Percentiles rank a stretch among this genome's conserved stretches.
phyloP scores from a whole-genome alignment of 2,113 vertebrate genomes.

The Jaculus jaculus region DNA sequence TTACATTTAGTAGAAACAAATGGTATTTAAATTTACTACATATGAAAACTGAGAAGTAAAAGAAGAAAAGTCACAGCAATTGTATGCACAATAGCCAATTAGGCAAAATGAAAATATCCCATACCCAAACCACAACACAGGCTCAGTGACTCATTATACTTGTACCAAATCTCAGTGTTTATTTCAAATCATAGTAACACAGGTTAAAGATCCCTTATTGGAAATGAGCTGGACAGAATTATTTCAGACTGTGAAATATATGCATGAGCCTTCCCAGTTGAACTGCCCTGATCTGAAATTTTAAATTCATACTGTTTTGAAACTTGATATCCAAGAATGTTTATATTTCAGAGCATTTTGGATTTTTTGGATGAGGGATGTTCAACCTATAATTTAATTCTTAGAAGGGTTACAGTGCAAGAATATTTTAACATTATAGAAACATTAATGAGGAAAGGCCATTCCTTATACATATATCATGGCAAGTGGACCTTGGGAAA shows the following conservation, averaged over 20 bases:
- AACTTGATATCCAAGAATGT: not conserved
- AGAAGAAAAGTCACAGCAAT: conserved; percentile 13
- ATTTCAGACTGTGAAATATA: not conserved
- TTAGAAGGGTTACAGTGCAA: conserved; percentile 51
- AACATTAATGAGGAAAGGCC: conserved; percentile 46
- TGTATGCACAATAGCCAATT: not conserved
- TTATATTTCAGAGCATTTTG: not conserved
- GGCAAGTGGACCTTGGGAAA: conserved; percentile 75
- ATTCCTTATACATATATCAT: conserved; percentile 72
- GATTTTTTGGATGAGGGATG: not conserved
- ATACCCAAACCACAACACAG: conserved; percentile 3
- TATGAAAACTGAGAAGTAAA: conserved; percentile 41
- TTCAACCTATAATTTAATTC: conserved; percentile 32
- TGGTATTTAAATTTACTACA: conserved; percentile 1
- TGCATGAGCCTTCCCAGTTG: not conserved
- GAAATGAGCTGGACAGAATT: not conserved
- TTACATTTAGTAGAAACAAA: conserved; percentile 41
- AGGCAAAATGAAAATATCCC: conserved; percentile 23
- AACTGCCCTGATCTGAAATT: not conserved
- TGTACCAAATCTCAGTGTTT: not conserved
- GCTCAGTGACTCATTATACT: not conserved
- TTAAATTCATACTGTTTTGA: not conserved
- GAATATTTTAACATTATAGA: conserved; percentile 45
- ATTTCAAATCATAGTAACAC: conserved; percentile 34
- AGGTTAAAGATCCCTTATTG: not conserved